A percentile compares a stretch with the other conserved stretches of the same genome.
Conservation (phyloP, 2,113 vertebrate genomes). For the Corythaixoides concolor region DNA sequence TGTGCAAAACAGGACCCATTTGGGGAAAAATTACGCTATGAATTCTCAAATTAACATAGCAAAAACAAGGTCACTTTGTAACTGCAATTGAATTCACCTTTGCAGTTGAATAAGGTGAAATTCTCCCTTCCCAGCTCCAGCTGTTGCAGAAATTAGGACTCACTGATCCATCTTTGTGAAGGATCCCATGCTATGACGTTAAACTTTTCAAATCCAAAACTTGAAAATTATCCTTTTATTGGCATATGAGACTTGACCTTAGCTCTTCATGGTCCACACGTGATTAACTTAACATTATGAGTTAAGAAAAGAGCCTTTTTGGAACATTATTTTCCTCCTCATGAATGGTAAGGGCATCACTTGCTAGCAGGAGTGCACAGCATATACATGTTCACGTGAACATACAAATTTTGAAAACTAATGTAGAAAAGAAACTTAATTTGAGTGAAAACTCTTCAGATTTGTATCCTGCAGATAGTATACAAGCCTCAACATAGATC, state of each 20-base stretch:
- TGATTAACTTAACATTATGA: background rate
- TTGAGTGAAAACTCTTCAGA: background rate
- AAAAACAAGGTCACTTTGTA: background rate
- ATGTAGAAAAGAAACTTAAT: background rate
- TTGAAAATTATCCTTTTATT: background rate
- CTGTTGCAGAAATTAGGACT: background rate
- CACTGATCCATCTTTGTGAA: background rate
- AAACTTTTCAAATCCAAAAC: background rate
- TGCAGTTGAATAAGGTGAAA: background rate
- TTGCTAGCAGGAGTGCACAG: background rate
- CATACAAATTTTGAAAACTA: background rate
- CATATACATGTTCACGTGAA: background rate
- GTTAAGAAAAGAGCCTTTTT: background rate
- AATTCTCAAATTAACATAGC: background rate
- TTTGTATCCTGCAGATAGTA: background rate
- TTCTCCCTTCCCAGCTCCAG: background rate
- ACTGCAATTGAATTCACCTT: background rate
- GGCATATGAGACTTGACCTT: background rate
- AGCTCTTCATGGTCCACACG: background rate
- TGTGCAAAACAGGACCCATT: background rate
- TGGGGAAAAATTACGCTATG: background rate
- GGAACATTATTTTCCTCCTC: background rate
- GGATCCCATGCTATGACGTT: background rate
- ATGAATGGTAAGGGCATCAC: background rate
- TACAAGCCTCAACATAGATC: background rate